Percentiles rank a stretch among this genome's conserved stretches.
phyloP scores from a whole-genome alignment of 2,797 vertebrate species.

The Ficedula albicollis region DNA sequence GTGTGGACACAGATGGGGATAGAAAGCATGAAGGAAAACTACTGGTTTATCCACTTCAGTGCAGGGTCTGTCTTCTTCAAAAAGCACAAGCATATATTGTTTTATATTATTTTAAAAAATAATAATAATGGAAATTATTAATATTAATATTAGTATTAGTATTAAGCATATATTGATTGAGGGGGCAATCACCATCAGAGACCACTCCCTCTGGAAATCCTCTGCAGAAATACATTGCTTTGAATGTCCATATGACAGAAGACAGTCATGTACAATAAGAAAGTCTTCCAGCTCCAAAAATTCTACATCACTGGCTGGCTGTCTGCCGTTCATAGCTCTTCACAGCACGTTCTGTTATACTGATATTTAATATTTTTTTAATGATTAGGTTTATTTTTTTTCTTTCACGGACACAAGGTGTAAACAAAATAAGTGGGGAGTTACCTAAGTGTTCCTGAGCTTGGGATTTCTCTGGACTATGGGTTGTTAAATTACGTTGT shows the following conservation, averaged over 20 bases:
- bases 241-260: not conserved
- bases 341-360: not conserved
- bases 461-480: not conserved
- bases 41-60: not conserved
- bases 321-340: not conserved
- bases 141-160: too few relatives aligned
- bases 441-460: not conserved
- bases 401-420: not conserved
- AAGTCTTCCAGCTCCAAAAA: not conserved
- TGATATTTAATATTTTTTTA: not conserved
- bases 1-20: slow-evolving; percentile 24
- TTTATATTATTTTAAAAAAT: too few relatives aligned
- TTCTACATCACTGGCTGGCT: not conserved
- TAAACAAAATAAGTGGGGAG: not conserved
- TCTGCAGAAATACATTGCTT: not conserved
- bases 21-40: not conserved
- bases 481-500: not conserved
- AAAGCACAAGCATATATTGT: not conserved
- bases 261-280: not conserved
- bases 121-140: too few relatives aligned
- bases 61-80: not conserved
- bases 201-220: not conserved
- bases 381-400: not conserved
- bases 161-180: not conserved
- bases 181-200: not conserved